Base-by-base conservation (phyloP, 1,140 invertebrate genomes). In the Aphaenogaster rudis region DNA sequence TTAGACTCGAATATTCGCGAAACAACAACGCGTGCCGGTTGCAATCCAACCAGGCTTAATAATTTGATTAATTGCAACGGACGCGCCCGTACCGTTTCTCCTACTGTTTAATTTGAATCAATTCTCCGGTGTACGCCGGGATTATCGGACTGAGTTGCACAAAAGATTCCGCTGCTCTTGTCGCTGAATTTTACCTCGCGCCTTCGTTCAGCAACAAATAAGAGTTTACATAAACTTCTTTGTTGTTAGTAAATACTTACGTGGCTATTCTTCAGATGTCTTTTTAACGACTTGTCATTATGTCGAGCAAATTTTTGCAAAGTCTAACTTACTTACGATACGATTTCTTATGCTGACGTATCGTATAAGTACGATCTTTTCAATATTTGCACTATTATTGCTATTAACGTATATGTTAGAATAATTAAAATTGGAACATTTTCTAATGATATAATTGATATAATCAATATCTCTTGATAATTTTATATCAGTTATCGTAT, bases 21-120 rank as follows among this genome's bases (percentile, higher is more conserved):
- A 74, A 89, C 80, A 67, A 79, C 87, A 86, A 76, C 59, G 52
- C 69, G 50, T 84, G 82, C 54, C 54, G 42, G 36, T 54, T 72
- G 57, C 78, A 57, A 48, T 57, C n/a, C 78, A 39, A 11, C 77
- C 59, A 74, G 88, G 88, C 85, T 87, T 84, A 90, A 90, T 90
- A 89, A 89, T 90, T 80, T 90, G 87, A 90, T 88, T 88, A 90
- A 90, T 90, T 84, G 89, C 72, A 79, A 79, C 57, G 81, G 72
- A 90, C 80, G 69, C 48, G 57, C 72, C 5, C 59, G 71, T 42
- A 28, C n/a, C 15, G 66, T 64, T 50, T 59, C 64, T 69, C 54
- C 77, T 69, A 52, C 33, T 57, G 50, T 42, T 57, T 63, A 57
- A 66, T 80, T 66, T 52, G 69, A 82, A 87, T 82, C 67, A 66